Base-by-base conservation (phyloP, 1,140 invertebrate genomes). In the Cydia strobilella region DNA sequence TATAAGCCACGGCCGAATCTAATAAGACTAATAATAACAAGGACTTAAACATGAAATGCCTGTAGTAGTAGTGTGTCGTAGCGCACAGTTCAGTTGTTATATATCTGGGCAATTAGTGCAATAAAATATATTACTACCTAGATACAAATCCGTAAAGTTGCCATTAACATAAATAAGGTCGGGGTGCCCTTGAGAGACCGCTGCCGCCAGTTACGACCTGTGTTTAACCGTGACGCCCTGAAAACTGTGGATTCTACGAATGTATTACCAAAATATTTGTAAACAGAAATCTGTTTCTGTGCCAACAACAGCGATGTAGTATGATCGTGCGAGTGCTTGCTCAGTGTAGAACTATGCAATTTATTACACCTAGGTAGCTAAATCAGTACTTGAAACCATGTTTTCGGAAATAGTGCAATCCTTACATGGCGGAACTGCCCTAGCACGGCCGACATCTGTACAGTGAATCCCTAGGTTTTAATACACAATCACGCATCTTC, bases 131-230 rank as follows among this genome's bases (percentile, higher is more conserved):
- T 59, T n/a, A 18, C n/a, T 51, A 51, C 20, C 48, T 18, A 51
- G 20, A 59, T 59, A 59, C 54, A 59, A 59, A 59, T 59, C 18
- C 65, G 65, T 20, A 35, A 39, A 20, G 31, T 42, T 18, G 31
- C 9, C 18, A 31, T 39, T 69, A 69, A 39, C 31, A n/a, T 69
- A 42, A 69, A 42, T 69, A 69, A 69, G 1, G 62, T 13, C 20
- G 65, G 65, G 18, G 15, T 27, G 65, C 65, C 65, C 65, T 35
- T 69, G 65, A 18, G 65, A 69, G 65, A 69, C 65, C 65, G 27
- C 65, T 9, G 27, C 63, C 63, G 12, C 25, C 23, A 31, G 65
- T 59, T 59, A 59, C 65, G 31, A n/a, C 27, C 65, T 2, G 31
- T 39, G 27, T 69, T 23, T 18, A 69, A 69, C 65, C 65, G n/a